Percentiles rank a stretch among this genome's conserved stretches.
phyloP scores from a whole-genome alignment of 2,888 invertebrate genomes.

The Sphaeridia pumilis region DNA sequence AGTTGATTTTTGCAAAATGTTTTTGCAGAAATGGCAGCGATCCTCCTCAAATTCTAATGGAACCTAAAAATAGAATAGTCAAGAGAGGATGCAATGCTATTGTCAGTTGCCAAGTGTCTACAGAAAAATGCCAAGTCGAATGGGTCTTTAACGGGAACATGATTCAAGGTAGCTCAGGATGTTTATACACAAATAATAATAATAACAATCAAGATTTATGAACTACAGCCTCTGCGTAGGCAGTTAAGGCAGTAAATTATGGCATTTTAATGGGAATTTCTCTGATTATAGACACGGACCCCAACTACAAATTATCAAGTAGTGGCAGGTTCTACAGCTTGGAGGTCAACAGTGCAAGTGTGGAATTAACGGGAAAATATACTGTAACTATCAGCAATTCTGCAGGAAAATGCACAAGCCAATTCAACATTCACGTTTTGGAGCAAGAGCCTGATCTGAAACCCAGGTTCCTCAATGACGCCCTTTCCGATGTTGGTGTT shows the following conservation, averaged over 20 bases:
- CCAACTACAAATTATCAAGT: slow-evolving; percentile 8
- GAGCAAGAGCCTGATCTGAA: slow-evolving; percentile 13
- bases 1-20: no score
- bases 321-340: slow-evolving; percentile 13
- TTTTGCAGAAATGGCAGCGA: slow-evolving; percentile 8
- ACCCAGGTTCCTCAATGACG: slow-evolving; percentile 14
- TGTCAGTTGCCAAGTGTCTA: slow-evolving; percentile 16
- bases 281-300: slow-evolving; percentile 6
- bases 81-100: slow-evolving; percentile 15
- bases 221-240: background rate
- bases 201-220: background rate
- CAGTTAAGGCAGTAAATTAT: background rate
- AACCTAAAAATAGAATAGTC: slow-evolving; percentile 17
- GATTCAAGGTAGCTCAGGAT: slow-evolving; percentile 7
- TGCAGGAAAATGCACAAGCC: slow-evolving; percentile 9
- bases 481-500: slow-evolving; percentile 2
- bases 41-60: slow-evolving; percentile 11
- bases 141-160: slow-evolving; percentile 16
- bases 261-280: background rate
- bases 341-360: slow-evolving; percentile 10
- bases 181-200: no score
- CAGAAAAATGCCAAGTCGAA: slow-evolving; percentile 11
- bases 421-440: slow-evolving; percentile 14
- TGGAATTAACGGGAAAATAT: slow-evolving; percentile 9
- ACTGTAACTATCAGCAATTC: slow-evolving; percentile 11